Base-by-base conservation (phyloP, 2,797 vertebrate species). In the Malacoctenus gilli region DNA sequence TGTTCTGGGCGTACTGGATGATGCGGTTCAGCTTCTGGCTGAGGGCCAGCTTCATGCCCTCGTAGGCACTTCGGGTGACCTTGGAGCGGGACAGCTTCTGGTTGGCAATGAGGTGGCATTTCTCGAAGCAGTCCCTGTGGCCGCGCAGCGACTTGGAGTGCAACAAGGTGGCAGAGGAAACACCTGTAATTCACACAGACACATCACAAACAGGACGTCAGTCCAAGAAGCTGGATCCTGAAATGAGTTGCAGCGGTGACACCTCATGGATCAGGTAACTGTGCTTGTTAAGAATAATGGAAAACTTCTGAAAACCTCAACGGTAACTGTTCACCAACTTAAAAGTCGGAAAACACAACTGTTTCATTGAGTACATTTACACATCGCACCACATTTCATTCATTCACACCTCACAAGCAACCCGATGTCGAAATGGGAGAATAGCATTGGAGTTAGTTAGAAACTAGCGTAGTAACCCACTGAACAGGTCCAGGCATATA, bases 81-180 rank as follows among this genome's bases (percentile, higher is more conserved):
- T 95, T 97, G 85, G 94, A 91, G 38, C 88, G 91, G 0, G 94
- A 92, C 83, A 95, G 93, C 85, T 95, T 96, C 83, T 99, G 97
- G 87, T 98, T 97, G 85, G 95, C 96, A 50, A 99, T 99, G 82
- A 96, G 91, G 83, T 99, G 97, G 81, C 93, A 98, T 84, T 99
- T 99, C 86, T 98, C 95, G 78, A 99, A 99, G 89, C 97, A 99
- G 90, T 97, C 95, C 87, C 94, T 94, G 90, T 99, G 97, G 20
- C 97, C 97, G 2, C 95, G 93, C 63, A 98, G 83, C 3, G 97
- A 99, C 67, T 92, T 95, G 7, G 95, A 94, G 79, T 98, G 97
- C 20, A 99, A 87, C 70, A 99, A 91, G 57, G 94, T 91, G 4
- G 93, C 84, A 60, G 93, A 92, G 64, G 94, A 91, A 50, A 99